These are phyloP conservation scores for Acrocephalus kingi DNA, from an alignment of 2,113 vertebrate species.

Conservation along the genomic window DNA sequence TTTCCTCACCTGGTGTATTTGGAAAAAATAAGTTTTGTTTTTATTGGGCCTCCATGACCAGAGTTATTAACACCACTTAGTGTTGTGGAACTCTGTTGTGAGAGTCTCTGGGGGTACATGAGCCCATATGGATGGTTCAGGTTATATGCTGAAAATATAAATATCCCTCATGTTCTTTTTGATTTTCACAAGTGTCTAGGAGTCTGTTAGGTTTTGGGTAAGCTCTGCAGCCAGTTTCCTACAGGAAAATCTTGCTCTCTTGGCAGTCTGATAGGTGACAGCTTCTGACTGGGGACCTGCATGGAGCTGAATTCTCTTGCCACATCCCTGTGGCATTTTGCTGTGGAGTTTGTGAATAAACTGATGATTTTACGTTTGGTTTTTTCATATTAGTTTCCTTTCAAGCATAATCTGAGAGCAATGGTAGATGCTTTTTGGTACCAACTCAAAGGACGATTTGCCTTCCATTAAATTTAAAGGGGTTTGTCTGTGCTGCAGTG, in stretches of 20 bases:
- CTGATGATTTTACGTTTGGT: background rate
- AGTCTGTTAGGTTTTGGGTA: background rate
- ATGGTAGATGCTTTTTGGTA: background rate
- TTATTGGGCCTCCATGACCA: background rate
- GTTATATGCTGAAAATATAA: background rate
- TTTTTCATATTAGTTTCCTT: background rate
- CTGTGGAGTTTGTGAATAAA: background rate
- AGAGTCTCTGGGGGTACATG: background rate
- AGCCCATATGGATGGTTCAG: background rate
- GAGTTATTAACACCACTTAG: background rate
- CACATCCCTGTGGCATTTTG: background rate
- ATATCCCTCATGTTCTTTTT: background rate
- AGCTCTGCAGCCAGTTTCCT: background rate
- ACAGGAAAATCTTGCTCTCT: background rate
- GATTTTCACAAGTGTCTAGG: background rate
- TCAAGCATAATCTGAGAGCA: background rate
- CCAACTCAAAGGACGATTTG: background rate
- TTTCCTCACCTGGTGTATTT: background rate
- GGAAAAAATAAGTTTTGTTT: background rate
- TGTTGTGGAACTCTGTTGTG: background rate
- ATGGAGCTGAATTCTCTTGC: background rate
- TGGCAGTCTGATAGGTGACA: background rate
- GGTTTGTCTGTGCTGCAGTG: background rate
- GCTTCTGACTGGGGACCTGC: background rate
- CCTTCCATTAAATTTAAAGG: background rate